A percentile compares a stretch with the other conserved stretches of the same genome.
Conservation (phyloP, 2,113 vertebrate species). For the Anhinga anhinga region DNA sequence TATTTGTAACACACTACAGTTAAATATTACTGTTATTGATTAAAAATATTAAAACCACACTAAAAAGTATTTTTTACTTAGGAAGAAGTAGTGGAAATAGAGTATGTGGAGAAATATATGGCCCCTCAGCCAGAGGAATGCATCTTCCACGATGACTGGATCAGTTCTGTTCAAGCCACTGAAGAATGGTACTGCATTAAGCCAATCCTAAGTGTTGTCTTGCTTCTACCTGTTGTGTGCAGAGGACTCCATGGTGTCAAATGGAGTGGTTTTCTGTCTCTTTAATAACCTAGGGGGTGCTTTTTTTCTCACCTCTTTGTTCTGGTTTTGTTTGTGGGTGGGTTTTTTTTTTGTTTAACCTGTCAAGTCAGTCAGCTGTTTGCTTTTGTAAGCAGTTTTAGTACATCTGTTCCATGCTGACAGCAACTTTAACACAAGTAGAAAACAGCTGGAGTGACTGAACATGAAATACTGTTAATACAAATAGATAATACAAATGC, state of each 20-base stretch:
- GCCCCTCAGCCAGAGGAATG: conserved; percentile 95
- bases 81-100: conserved; percentile 97
- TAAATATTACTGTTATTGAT: neutral
- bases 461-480: neutral
- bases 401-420: neutral
- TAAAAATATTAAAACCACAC: neutral
- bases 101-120: conserved; percentile 91
- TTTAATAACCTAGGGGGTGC: neutral
- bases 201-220: neutral
- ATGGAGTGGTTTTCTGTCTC: neutral
- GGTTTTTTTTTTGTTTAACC: neutral
- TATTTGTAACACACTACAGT: neutral
- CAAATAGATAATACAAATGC: neutral
- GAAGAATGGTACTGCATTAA: conserved; percentile 85
- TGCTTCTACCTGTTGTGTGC: neutral
- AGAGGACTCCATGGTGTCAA: neutral
- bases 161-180: conserved; percentile 88
- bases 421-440: neutral
- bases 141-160: conserved; percentile 97
- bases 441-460: neutral
- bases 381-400: neutral
- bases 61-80: conserved; percentile 54
- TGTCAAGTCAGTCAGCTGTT: neutral
- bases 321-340: neutral
- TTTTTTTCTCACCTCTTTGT: neutral